Conservation (phyloP, 2,797 vertebrate species). For the Labroides dimidiatus region DNA sequence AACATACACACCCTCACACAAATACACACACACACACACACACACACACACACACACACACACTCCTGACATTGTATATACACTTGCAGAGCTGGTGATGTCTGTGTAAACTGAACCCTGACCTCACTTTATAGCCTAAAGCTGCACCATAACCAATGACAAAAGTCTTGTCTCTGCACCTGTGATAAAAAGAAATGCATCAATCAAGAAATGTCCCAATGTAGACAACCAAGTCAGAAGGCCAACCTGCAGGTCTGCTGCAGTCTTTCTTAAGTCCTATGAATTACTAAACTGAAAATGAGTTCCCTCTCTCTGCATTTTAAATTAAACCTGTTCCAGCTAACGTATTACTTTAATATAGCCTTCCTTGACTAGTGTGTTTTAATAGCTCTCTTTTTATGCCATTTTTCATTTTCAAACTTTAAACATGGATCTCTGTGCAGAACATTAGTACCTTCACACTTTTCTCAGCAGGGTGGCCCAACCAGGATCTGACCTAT, state of each 20-base stretch:
- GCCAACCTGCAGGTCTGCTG: conserved; percentile 44
- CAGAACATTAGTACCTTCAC: too few species aligned
- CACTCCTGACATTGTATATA: conserved; percentile 54
- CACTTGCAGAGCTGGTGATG: conserved; percentile 46
- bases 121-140: conserved; percentile 57
- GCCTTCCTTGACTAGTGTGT: conserved; percentile 60
- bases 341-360: conserved; percentile 57
- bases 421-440: too few species aligned
- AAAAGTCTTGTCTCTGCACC: conserved; percentile 29
- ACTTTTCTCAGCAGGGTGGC: background rate
- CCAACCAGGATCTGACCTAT: background rate
- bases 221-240: conserved; percentile 35
- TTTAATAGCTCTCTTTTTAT: conserved; percentile 28
- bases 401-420: background rate
- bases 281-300: conserved; percentile 78
- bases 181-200: conserved; percentile 27
- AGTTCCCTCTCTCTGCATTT: conserved; percentile 54
- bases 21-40: conserved; percentile 43
- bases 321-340: conserved; percentile 69
- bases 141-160: conserved; percentile 22
- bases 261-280: conserved; percentile 56
- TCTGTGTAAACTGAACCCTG: conserved; percentile 66
- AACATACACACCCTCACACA: conserved; percentile 4
- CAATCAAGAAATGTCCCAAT: conserved; percentile 27
- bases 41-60: conserved; percentile 28